Conservation (phyloP, 2,797 vertebrate genomes). For the Miichthys miiuy region DNA sequence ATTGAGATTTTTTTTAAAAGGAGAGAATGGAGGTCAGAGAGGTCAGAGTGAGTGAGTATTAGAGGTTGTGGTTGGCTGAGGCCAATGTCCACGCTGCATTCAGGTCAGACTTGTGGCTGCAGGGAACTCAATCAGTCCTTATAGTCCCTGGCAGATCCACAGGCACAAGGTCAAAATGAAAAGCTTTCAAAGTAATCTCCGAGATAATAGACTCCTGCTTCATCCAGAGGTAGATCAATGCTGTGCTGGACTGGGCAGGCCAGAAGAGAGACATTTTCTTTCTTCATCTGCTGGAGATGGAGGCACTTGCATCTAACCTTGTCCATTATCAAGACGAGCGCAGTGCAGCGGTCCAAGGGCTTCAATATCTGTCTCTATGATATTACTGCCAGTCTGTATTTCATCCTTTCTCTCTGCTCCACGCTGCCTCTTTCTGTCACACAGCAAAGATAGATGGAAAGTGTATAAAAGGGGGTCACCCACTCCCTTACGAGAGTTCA, state of each 20-base stretch:
- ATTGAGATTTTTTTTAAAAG: slow-evolving; percentile 29
- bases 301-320: slow-evolving; percentile 53
- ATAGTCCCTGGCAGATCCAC: slow-evolving; percentile 52
- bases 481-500: slow-evolving; percentile 61
- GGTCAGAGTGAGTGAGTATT: slow-evolving; percentile 53
- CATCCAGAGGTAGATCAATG: slow-evolving; percentile 76
- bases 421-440: slow-evolving; percentile 19
- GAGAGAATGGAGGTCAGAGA: slow-evolving; percentile 52
- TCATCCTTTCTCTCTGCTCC: slow-evolving; percentile 38
- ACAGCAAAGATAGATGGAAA: slow-evolving; percentile 64
- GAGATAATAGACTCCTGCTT: slow-evolving; percentile 77
- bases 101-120: slow-evolving; percentile 47
- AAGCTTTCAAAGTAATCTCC: slow-evolving; percentile 79
- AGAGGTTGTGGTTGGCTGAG: slow-evolving; percentile 45
- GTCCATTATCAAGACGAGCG: slow-evolving; percentile 58
- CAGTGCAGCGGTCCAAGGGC: slow-evolving; percentile 35
- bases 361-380: slow-evolving; percentile 56
- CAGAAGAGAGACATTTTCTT: slow-evolving; percentile 68
- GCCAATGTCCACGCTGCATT: slow-evolving; percentile 24
- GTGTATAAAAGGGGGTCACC: slow-evolving; percentile 54
- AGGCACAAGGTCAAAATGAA: slow-evolving; percentile 68
- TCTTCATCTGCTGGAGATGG: slow-evolving; percentile 57
- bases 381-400: slow-evolving; percentile 53
- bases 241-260: slow-evolving; percentile 28
- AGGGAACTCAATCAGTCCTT: slow-evolving; percentile 64